Percentiles rank a stretch among this genome's conserved stretches.
Conservation (phyloP, 53 echinoderm and acorn worm species). For the Apostichopus leukothele region DNA sequence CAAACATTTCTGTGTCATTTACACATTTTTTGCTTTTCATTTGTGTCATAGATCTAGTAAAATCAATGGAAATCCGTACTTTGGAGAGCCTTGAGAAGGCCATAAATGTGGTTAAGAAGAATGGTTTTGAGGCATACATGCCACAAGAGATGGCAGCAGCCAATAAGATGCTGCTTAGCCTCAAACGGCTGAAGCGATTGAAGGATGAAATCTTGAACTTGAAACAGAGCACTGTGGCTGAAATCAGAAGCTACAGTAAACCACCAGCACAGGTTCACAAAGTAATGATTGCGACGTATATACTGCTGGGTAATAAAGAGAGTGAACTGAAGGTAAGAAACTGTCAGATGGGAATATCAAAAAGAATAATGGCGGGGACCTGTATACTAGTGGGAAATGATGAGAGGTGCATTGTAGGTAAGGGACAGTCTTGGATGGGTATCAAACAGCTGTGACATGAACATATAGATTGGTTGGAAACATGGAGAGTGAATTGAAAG, state of each 20-base stretch:
- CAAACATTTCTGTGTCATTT: not conserved
- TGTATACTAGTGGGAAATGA: too few relatives aligned
- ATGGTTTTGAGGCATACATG: slow-evolving; percentile 85
- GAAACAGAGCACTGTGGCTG: slow-evolving; percentile 96
- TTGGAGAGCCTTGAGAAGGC: slow-evolving; percentile 87
- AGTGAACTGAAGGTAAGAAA: slow-evolving; percentile 67
- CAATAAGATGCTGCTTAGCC: slow-evolving; percentile 88
- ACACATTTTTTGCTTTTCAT: not conserved
- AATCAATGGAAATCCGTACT: slow-evolving; percentile 83
- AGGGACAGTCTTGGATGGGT: too few relatives aligned
- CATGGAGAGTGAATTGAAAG: too few relatives aligned
- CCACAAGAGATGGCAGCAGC: slow-evolving; percentile 93
- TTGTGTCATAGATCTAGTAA: slow-evolving; percentile 58
- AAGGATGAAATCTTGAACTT: slow-evolving; percentile 91
- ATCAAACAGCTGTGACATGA: too few relatives aligned
- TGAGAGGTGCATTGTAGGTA: too few relatives aligned
- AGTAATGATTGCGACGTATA: slow-evolving; percentile 92
- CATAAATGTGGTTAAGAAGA: slow-evolving; percentile 92
- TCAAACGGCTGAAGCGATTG: slow-evolving; percentile 88
- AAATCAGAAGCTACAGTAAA: slow-evolving; percentile 91
- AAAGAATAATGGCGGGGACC: too few relatives aligned
- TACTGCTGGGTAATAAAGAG: slow-evolving; percentile 94
- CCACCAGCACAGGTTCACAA: slow-evolving; percentile 85
- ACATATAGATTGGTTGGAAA: too few relatives aligned
- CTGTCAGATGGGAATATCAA: too few relatives aligned